These are phyloP conservation scores for Parus major DNA, from an alignment of 2,113 vertebrate genomes.

Conservation along the genomic window DNA sequence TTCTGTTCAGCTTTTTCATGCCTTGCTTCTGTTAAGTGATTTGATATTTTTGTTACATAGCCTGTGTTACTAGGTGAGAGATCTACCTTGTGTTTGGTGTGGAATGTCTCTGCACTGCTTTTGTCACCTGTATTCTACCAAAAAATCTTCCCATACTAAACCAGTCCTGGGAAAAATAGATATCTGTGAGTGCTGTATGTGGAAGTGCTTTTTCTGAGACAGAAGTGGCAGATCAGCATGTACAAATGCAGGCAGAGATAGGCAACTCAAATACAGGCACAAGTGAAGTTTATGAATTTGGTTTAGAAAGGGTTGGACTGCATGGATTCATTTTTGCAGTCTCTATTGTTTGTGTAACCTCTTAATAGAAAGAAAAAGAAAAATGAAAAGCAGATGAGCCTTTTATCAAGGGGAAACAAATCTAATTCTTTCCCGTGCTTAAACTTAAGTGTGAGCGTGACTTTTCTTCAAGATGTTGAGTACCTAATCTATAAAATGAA, in stretches of 20 bases:
- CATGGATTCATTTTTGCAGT: not conserved
- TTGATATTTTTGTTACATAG: not conserved
- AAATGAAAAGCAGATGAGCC: not conserved
- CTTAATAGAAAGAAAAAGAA: not conserved
- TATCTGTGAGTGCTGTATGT: not conserved
- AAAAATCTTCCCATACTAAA: not conserved
- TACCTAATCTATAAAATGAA: conserved; percentile 40
- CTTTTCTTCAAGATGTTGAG: not conserved
- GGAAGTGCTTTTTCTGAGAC: not conserved
- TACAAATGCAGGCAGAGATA: not conserved
- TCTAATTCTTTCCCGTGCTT: not conserved
- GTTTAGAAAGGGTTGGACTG: not conserved
- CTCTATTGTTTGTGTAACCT: not conserved
- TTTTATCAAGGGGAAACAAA: not conserved
- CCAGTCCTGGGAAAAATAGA: accelerated
- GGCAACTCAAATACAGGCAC: not conserved
- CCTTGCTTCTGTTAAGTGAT: not conserved
- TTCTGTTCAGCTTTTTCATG: not conserved
- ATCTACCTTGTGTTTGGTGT: not conserved
- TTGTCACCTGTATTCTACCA: not conserved
- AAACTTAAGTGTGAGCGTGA: not conserved
- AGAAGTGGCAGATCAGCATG: not conserved
- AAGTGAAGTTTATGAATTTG: not conserved
- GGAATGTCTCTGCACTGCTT: not conserved
- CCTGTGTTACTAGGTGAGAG: not conserved